Evolutionary conservation across 1,140 invertebrate genomes (phyloP).

Genomic region (Bombus pascuorum): DNA sequence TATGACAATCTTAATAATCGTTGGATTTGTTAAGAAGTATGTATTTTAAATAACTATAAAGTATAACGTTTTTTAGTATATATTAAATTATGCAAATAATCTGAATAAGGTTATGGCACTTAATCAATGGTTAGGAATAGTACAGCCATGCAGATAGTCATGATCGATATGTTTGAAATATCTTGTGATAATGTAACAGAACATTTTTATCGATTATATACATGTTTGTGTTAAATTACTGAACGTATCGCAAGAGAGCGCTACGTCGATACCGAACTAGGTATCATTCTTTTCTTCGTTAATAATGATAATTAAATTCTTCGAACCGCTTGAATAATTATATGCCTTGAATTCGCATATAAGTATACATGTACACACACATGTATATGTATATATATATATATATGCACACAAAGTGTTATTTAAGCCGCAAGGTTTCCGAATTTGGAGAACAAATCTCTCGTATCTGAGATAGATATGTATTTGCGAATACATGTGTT

Average conservation of each 20-base stretch:
- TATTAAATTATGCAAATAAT: neutral
- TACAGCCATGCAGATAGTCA: too few relatives aligned
- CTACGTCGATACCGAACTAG: neutral
- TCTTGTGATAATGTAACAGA: neutral
- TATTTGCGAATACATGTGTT: neutral
- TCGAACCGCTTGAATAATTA: neutral
- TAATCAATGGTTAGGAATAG: too few relatives aligned
- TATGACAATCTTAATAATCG: neutral
- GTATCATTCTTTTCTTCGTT: neutral
- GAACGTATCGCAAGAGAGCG: neutral
- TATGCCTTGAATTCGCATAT: neutral
- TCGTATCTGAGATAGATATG: neutral
- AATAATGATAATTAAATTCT: neutral
- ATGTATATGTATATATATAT: neutral
- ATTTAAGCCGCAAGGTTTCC: neutral
- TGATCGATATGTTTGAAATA: neutral
- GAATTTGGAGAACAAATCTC: neutral
- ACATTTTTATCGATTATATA: neutral
- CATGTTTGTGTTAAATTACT: neutral
- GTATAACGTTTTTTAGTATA: neutral
- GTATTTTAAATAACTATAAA: neutral
- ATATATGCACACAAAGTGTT: neutral
- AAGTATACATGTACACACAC: too few relatives aligned
- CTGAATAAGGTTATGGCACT: neutral
- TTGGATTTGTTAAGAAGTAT: neutral